These are phyloP conservation scores for Betta splendens DNA, from an alignment of 2,797 vertebrate genomes.

Conservation along the genomic window DNA sequence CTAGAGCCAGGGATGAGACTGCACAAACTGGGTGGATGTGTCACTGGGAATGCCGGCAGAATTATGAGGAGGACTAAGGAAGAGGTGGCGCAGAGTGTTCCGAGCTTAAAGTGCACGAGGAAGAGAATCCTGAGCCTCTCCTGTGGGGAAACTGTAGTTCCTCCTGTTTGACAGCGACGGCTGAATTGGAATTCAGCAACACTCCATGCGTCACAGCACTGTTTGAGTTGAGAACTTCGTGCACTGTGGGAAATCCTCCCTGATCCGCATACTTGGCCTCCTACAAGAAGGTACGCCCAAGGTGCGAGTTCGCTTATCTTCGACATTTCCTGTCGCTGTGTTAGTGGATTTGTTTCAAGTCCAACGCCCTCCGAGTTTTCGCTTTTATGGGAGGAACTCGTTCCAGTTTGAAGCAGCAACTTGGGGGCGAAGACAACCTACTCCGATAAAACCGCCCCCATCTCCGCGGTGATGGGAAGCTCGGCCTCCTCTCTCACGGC, in stretches of 20 bases:
- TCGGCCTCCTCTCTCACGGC: conserved; percentile 95
- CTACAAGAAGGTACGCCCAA: conserved; percentile 24
- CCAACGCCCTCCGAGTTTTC: neutral
- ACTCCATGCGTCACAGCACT: conserved; percentile 32
- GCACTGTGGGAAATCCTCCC: conserved; percentile 34
- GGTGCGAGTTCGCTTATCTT: conserved; percentile 17
- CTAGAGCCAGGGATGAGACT: conserved; percentile 57
- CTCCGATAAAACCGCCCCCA: conserved; percentile 26
- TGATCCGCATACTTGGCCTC: conserved; percentile 34
- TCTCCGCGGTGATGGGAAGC: conserved; percentile 90
- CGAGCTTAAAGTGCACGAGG: conserved; percentile 37
- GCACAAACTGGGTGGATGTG: conserved; percentile 45
- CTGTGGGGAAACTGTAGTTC: conserved; percentile 47
- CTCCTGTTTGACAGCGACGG: conserved; percentile 24
- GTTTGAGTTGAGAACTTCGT: conserved; percentile 41
- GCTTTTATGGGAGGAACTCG: conserved; percentile 1
- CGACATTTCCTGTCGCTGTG: conserved; percentile 25
- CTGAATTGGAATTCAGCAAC: conserved; percentile 32
- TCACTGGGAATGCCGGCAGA: conserved; percentile 47
- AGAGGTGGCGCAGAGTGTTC: conserved; percentile 42
- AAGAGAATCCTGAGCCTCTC: conserved; percentile 37
- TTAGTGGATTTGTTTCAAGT: conserved; percentile 6
- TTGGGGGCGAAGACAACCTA: too few relatives aligned
- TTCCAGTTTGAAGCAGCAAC: conserved; percentile 15
- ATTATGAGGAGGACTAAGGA: conserved; percentile 46